phyloP scores from a whole-genome alignment of 2,888 invertebrate species.

The Parnassius apollo region DNA sequence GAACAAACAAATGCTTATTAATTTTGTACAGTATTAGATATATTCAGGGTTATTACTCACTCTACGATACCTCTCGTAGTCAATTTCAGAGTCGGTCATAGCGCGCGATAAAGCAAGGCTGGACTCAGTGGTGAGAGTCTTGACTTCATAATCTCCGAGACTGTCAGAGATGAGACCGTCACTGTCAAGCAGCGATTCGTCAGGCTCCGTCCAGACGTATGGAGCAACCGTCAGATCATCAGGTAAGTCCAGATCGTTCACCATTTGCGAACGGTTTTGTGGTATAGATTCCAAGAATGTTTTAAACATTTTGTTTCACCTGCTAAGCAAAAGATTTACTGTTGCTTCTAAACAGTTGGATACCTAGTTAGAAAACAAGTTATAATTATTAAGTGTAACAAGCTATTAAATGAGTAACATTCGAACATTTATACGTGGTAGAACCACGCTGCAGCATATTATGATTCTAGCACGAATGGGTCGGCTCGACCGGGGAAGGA shows the following conservation, averaged over 20 bases:
- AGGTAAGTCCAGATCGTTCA: slow-evolving; percentile 61
- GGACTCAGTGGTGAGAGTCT: slow-evolving; percentile 52
- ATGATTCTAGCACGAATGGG: too few relatives aligned
- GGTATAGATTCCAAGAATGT: slow-evolving; percentile 57
- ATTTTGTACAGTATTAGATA: too few relatives aligned
- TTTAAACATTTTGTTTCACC: slow-evolving; percentile 46
- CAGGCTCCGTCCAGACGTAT: slow-evolving; percentile 52
- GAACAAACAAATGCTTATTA: too few relatives aligned
- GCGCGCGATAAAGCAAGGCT: slow-evolving; percentile 64
- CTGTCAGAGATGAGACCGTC: slow-evolving; percentile 47
- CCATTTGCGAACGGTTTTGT: slow-evolving; percentile 55
- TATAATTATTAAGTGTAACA: too few relatives aligned
- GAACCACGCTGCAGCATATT: too few relatives aligned
- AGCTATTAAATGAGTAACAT: too few relatives aligned
- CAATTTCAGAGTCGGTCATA: slow-evolving; percentile 71
- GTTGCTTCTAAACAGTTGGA: too few relatives aligned
- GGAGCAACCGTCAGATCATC: slow-evolving; percentile 53
- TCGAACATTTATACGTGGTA: too few relatives aligned
- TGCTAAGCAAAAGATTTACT: too few relatives aligned
- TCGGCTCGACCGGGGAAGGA: too few relatives aligned
- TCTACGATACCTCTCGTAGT: slow-evolving; percentile 56
- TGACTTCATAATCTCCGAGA: slow-evolving; percentile 41
- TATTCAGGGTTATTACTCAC: slow-evolving; percentile 40
- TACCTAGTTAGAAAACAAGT: too few relatives aligned
- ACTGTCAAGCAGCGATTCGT: slow-evolving; percentile 43